Percentiles rank a stretch among this genome's conserved stretches.
Conservation (phyloP, 2,113 vertebrate genomes). For the Xyrauchen texanus region DNA sequence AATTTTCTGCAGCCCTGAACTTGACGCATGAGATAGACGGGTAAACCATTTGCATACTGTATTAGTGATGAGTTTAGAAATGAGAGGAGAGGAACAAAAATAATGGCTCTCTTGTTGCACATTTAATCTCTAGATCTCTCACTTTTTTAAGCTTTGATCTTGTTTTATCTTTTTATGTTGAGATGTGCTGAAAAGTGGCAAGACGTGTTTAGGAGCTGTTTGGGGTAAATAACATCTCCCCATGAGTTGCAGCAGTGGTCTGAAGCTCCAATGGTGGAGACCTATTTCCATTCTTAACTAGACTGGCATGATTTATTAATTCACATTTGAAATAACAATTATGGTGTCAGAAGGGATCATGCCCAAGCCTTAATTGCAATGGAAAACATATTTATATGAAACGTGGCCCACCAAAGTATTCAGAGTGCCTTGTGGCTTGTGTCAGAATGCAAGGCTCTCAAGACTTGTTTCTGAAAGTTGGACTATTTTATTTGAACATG, state of each 20-base stretch:
- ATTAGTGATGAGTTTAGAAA: slow-evolving; percentile 68
- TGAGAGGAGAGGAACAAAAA: slow-evolving; percentile 48
- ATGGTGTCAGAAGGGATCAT: slow-evolving; percentile 84
- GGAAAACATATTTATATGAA: slow-evolving; percentile 82
- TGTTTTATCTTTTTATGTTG: slow-evolving; percentile 50
- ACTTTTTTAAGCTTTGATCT: slow-evolving; percentile 50
- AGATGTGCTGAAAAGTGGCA: slow-evolving; percentile 41
- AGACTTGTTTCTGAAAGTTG: too few species aligned
- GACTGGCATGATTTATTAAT: slow-evolving; percentile 92
- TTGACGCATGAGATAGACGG: slow-evolving; percentile 54
- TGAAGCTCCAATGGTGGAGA: slow-evolving; percentile 73
- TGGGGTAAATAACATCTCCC: slow-evolving; percentile 50
- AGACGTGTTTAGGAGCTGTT: slow-evolving; percentile 40
- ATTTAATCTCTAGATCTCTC: slow-evolving; percentile 61
- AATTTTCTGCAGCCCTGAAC: slow-evolving; percentile 69
- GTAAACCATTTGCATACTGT: slow-evolving; percentile 75
- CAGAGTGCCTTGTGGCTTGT: slow-evolving; percentile 22
- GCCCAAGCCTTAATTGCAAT: slow-evolving; percentile 86
- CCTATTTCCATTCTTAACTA: slow-evolving; percentile 92
- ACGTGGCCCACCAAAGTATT: slow-evolving; percentile 65
- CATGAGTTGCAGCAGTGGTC: slow-evolving; percentile 62
- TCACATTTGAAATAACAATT: slow-evolving; percentile 93
- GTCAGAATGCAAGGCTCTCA: neutral
- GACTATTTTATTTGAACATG: too few species aligned
- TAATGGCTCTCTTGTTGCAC: slow-evolving; percentile 45